phyloP scores from a whole-genome alignment of 2,888 invertebrate species.

The Sminthurinus aureus region DNA sequence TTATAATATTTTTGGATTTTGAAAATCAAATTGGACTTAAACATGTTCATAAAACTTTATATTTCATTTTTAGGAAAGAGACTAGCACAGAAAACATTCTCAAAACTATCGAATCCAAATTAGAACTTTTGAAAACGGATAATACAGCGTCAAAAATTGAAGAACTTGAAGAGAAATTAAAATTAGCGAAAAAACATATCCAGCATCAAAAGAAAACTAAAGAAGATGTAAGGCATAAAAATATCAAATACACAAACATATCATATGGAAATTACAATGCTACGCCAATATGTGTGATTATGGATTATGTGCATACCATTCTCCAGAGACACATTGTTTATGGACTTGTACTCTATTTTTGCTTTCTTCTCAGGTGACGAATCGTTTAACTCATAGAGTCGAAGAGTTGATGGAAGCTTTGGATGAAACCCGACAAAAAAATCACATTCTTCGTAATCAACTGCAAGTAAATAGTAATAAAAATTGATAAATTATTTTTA shows the following conservation, averaged over 20 bases:
- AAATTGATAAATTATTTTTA: too few relatives aligned
- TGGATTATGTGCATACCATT: background rate
- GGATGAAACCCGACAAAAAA: slow-evolving; percentile 51
- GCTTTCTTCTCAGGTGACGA: slow-evolving; percentile 37
- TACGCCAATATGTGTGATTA: too few relatives aligned
- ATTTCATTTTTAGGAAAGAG: slow-evolving; percentile 21
- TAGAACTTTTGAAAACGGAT: slow-evolving; percentile 27
- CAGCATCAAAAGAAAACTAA: slow-evolving; percentile 34
- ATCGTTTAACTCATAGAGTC: slow-evolving; percentile 43
- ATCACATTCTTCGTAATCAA: slow-evolving; percentile 51
- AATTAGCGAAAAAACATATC: slow-evolving; percentile 35
- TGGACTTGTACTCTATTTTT: background rate
- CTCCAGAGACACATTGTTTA: background rate
- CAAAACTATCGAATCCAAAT: slow-evolving; percentile 35
- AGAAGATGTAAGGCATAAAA: slow-evolving; percentile 34
- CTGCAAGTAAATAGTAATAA: slow-evolving; percentile 31
- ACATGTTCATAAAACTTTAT: background rate
- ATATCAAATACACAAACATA: too few relatives aligned
- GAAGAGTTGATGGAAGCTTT: slow-evolving; percentile 53
- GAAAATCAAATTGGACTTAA: background rate
- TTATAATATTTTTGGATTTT: background rate
- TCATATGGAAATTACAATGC: background rate
- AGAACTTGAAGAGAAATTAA: slow-evolving; percentile 39
- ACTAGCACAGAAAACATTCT: slow-evolving; percentile 29
- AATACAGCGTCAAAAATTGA: slow-evolving; percentile 30